These are phyloP conservation scores for Polypedilum pembai DNA, from an alignment of 1,140 invertebrate species.

Conservation along the genomic window DNA sequence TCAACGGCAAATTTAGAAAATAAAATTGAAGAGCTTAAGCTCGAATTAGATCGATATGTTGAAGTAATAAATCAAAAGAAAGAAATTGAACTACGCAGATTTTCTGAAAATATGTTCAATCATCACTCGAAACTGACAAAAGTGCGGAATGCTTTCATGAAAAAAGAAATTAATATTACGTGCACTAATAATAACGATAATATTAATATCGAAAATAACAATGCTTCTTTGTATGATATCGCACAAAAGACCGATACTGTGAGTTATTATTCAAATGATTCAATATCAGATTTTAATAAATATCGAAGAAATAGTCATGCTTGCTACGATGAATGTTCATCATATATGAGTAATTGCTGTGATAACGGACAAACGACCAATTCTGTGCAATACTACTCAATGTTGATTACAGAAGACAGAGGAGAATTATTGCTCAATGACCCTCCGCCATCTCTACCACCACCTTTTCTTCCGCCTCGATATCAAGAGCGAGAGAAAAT, in stretches of 20 bases:
- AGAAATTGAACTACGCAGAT: background rate
- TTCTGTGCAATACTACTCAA: slow-evolving; percentile 16
- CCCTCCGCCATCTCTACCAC: background rate
- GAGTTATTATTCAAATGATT: background rate
- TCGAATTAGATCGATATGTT: background rate
- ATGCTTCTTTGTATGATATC: too few relatives aligned
- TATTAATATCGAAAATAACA: background rate
- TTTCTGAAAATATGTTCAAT: background rate
- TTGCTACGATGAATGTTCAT: background rate
- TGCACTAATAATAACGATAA: background rate
- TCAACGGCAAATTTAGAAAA: background rate
- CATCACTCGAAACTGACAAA: background rate
- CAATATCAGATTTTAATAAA: background rate
- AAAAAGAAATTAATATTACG: background rate
- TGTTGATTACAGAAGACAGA: background rate
- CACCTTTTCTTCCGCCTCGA: background rate
- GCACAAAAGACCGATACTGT: background rate
- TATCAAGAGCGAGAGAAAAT: background rate
- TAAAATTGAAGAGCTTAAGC: background rate
- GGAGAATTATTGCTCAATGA: background rate
- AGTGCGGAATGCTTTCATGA: background rate
- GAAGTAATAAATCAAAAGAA: background rate
- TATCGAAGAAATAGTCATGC: background rate
- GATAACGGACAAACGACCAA: background rate
- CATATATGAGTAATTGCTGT: background rate